Conservation (phyloP, 2,797 vertebrate genomes). For the Calcarius lapponicus region DNA sequence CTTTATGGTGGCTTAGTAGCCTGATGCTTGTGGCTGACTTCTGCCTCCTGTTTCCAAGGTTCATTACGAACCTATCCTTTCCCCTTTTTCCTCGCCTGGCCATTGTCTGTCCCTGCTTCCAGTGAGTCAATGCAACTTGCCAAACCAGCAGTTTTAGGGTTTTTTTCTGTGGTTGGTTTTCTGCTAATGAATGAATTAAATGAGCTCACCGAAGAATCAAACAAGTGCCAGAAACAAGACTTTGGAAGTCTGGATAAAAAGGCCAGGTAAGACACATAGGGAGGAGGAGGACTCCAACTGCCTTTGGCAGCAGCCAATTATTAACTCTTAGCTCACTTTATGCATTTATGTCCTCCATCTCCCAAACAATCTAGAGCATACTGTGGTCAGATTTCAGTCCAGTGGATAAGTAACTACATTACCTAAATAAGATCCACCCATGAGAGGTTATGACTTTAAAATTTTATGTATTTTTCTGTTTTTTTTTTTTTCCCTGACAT, state of each 20-base stretch:
- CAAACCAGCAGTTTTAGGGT: background rate
- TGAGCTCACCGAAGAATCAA: background rate
- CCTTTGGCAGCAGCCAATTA: background rate
- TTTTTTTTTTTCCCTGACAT: background rate
- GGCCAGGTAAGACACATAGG: rapidly evolving
- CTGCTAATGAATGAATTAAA: background rate
- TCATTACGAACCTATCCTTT: background rate
- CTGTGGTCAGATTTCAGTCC: background rate
- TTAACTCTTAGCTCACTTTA: background rate
- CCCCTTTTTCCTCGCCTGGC: background rate
- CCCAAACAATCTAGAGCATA: background rate
- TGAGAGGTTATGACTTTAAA: background rate
- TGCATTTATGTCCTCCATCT: background rate
- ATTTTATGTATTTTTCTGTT: background rate
- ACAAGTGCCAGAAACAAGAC: background rate
- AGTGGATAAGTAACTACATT: background rate
- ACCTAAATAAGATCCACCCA: background rate
- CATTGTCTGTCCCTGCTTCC: background rate
- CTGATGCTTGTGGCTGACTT: background rate
- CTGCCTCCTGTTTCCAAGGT: background rate
- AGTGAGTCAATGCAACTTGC: background rate
- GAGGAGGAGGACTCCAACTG: background rate
- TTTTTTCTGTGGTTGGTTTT: background rate
- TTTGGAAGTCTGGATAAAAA: background rate
- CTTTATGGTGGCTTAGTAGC: background rate